These are phyloP conservation scores for Asbolus verrucosus DNA, from an alignment of 1,140 invertebrate species.

Conservation along the genomic window DNA sequence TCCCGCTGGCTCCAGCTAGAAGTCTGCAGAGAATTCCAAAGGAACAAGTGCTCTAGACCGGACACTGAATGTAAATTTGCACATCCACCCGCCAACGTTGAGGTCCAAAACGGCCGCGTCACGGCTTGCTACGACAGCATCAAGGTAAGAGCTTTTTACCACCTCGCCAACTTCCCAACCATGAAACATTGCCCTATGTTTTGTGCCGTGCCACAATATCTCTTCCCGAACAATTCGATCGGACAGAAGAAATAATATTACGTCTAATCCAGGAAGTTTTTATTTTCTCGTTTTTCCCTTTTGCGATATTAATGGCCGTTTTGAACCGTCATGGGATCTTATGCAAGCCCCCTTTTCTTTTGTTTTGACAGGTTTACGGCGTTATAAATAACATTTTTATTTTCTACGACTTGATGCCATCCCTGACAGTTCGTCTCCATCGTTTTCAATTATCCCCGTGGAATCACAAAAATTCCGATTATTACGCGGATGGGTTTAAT, in stretches of 20 bases:
- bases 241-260: too few species aligned
- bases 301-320: constrained; percentile 1
- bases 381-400: not conserved
- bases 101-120: constrained; percentile 99
- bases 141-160: constrained; percentile 93
- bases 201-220: too few species aligned
- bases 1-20: constrained; percentile 99
- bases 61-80: constrained; percentile 99
- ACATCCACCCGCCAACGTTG: constrained; percentile 98
- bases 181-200: too few species aligned
- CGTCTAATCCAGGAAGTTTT: too few species aligned
- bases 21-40: constrained; percentile 99
- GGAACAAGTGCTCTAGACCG: constrained; percentile 98
- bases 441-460: too few species aligned
- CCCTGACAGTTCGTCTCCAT: too few species aligned
- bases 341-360: not conserved
- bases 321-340: not conserved
- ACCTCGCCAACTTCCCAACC: too few species aligned
- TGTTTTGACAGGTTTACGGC: not conserved
- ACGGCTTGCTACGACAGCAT: constrained; percentile 99
- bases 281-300: constrained; percentile 4
- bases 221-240: too few species aligned
- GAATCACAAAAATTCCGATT: too few species aligned
- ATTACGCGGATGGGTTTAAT: not conserved
- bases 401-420: too few species aligned